Base-by-base conservation (phyloP, 1,140 invertebrate genomes). In the Drosophila ananassae region DNA sequence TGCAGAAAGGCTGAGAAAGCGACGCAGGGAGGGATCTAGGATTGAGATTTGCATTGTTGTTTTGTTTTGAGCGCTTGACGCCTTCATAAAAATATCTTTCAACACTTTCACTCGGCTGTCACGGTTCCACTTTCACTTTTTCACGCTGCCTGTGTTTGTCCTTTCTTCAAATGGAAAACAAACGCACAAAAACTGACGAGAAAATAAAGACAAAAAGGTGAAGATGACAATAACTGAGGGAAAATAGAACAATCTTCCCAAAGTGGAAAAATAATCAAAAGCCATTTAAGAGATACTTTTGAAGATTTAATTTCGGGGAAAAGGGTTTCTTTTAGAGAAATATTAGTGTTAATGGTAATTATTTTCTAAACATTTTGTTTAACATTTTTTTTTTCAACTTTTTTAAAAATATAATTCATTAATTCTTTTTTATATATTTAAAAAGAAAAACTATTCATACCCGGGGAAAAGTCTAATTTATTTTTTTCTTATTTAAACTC, bases 151-250 rank as follows among this genome's bases (percentile, higher is more conserved):
- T 47, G 21, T 24, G 7, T 8, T 47, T 13, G 17, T 47, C 21
- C 17, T 8, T 22, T 61, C 12, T 52, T 25, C 59, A 51, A 64
- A 67, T 39, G 13, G 8, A 61, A 58, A 32, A 32, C 10, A 61
- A 44, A 7, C 30, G 32, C 1, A 2, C 7, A 32, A 21, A 22
- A 10, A 30, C 60, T 17, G 13, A 44, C 2, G 5, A 47, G 21
- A 61, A 56, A 56, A 62, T 28, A 22, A 22, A 62, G 44, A 46
- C 63, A 41, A 24, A 56, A 77, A 59, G 77, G 77, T 85, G 83
- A 77, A 62, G 73, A 73, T 85, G 79, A 73, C 79, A 85, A 73
- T 85, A 64, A 66, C 53, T 58, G 63, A 61, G 51, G 39, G 67
- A 30, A 56, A 37, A 59, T 62, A 28, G 25, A 28, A 28, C 25